Conservation (phyloP, 2,888 invertebrate genomes). For the Hyposoter didymator region DNA sequence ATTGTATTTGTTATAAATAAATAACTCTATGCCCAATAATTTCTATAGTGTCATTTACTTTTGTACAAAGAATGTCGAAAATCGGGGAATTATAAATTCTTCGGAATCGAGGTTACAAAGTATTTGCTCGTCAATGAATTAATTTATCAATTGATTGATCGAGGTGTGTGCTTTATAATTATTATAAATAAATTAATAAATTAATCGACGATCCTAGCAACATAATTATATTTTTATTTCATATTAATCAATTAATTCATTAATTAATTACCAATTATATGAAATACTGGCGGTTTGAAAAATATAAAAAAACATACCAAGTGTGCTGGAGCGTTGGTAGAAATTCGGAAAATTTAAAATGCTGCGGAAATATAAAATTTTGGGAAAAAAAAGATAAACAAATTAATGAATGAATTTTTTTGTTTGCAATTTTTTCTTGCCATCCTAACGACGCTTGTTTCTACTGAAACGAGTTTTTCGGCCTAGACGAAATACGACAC, state of each 20-base stretch:
- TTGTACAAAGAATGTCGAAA: not conserved
- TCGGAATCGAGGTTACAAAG: not conserved
- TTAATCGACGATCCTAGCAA: no score
- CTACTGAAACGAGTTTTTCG: not conserved
- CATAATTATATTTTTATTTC: no score
- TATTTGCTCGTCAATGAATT: not conserved
- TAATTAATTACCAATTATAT: not conserved
- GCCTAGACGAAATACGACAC: slow-evolving; percentile 5
- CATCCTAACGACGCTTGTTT: slow-evolving; percentile 1
- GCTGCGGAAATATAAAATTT: not conserved
- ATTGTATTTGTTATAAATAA: slow-evolving; percentile 1
- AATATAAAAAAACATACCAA: not conserved
- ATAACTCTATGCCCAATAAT: not conserved
- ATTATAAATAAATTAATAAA: no score
- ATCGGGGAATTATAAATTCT: not conserved
- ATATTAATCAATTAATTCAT: not conserved
- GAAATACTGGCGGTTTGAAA: not conserved
- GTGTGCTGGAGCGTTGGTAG: not conserved
- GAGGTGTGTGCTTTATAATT: no score
- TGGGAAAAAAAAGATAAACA: not conserved
- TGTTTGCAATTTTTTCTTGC: not conserved
- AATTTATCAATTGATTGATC: not conserved
- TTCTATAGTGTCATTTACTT: not conserved
- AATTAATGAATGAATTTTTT: not conserved
- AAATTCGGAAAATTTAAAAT: not conserved